Conservation (phyloP, 2,797 vertebrate species). For the Periophthalmus magnuspinnatus region DNA sequence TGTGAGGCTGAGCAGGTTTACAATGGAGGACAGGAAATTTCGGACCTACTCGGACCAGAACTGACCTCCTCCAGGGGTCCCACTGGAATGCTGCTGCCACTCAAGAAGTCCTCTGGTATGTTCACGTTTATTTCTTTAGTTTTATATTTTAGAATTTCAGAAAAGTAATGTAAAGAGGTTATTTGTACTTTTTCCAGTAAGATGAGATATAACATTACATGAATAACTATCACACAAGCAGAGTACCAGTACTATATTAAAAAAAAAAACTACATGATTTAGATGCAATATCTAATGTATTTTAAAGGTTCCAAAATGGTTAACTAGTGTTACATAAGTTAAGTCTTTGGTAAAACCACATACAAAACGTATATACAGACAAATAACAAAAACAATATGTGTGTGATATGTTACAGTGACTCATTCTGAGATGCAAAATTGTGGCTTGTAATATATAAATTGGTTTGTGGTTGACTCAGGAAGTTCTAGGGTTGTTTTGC, state of each 20-base stretch:
- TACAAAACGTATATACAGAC: not conserved
- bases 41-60: constrained; percentile 89
- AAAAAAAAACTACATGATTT: too few species aligned
- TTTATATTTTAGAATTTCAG: not conserved
- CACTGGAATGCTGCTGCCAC: constrained; percentile 85
- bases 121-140: not conserved
- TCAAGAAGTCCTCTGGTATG: constrained; percentile 88
- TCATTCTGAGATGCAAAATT: constrained; percentile 36
- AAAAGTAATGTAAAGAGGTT: not conserved
- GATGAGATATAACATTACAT: too few species aligned
- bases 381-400: constrained; percentile 10
- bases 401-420: constrained; percentile 12
- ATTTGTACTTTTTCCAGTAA: too few species aligned
- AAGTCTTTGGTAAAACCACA: too few species aligned
- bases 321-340: too few species aligned
- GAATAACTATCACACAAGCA: too few species aligned
- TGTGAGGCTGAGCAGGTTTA: constrained; percentile 80
- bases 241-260: too few species aligned
- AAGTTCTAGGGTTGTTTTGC: constrained; percentile 38
- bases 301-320: not conserved
- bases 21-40: constrained; percentile 79
- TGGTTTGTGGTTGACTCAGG: constrained; percentile 36
- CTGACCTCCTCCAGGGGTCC: constrained; percentile 83
- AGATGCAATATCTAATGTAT: too few species aligned
- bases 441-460: constrained; percentile 36